Conservation (phyloP, 2,888 invertebrate species). For the Agapostemon virescens region DNA sequence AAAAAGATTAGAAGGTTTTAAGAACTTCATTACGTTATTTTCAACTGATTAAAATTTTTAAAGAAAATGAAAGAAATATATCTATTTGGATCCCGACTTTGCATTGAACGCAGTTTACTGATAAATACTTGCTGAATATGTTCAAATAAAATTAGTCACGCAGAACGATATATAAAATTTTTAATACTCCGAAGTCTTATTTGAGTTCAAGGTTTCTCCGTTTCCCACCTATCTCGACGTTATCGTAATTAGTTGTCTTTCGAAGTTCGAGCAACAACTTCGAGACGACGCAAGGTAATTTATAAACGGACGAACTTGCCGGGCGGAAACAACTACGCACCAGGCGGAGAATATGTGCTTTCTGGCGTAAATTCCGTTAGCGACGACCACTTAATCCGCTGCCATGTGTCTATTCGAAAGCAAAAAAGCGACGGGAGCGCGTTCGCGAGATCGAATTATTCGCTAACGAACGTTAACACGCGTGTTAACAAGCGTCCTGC, state of each 20-base stretch:
- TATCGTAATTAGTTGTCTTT: constrained; percentile 10
- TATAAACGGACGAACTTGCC: background rate
- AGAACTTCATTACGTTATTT: background rate
- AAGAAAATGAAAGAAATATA: background rate
- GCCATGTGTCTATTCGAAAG: background rate
- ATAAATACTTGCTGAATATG: background rate
- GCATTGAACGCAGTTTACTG: background rate
- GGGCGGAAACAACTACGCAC: background rate
- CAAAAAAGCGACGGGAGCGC: background rate
- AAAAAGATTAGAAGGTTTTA: background rate
- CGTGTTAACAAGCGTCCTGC: background rate
- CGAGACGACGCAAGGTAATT: background rate
- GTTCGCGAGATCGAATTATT: constrained; percentile 13
- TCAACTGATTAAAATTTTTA: background rate
- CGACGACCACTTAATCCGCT: background rate
- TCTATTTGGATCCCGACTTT: background rate
- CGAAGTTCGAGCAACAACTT: background rate
- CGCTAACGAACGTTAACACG: constrained; percentile 25
- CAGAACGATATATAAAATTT: too few species aligned
- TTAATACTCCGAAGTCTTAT: too few species aligned
- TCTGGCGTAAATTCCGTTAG: background rate
- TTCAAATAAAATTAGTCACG: too few species aligned
- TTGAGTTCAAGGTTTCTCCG: too few species aligned
- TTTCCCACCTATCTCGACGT: background rate
- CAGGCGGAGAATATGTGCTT: background rate